phyloP scores from a whole-genome alignment of 2,797 vertebrate genomes.

The Phrynocephalus vlangalii region DNA sequence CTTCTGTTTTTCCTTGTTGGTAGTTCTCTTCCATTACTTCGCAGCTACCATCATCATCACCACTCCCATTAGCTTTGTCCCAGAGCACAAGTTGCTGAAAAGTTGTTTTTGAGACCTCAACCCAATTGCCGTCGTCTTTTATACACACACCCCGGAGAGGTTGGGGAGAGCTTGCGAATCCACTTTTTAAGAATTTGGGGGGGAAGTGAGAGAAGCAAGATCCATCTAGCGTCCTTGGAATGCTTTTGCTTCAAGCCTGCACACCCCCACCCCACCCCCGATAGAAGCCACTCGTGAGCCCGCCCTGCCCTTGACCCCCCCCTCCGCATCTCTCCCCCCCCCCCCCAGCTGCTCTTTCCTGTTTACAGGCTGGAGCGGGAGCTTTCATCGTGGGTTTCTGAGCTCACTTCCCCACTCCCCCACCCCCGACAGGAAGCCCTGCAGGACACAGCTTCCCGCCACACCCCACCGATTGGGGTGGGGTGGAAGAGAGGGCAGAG shows the following conservation, averaged over 20 bases:
- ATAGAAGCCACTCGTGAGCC: not conserved
- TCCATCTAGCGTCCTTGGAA: not conserved
- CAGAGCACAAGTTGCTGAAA: too few species aligned
- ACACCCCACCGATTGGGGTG: slow-evolving; percentile 18
- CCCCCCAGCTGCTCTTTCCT: slow-evolving; percentile 55
- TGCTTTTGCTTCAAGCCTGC: not conserved
- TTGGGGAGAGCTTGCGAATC: too few species aligned
- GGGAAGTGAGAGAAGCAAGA: not conserved
- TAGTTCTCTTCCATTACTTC: too few species aligned
- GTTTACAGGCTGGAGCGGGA: slow-evolving; percentile 51
- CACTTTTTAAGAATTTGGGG: too few species aligned
- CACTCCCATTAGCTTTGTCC: too few species aligned
- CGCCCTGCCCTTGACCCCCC: slow-evolving; percentile 31
- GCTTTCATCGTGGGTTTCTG: slow-evolving; percentile 53
- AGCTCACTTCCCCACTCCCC: slow-evolving; percentile 19
- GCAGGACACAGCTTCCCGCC: slow-evolving; percentile 29
- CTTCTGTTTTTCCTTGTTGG: too few species aligned
- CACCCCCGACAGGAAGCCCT: slow-evolving; percentile 38
- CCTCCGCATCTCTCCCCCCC: slow-evolving; percentile 6
- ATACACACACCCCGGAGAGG: too few species aligned
- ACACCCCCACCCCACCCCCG: not conserved
- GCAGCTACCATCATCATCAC: too few species aligned
- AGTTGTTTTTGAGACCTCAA: too few species aligned
- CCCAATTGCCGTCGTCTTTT: too few species aligned
- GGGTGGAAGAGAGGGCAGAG: slow-evolving; percentile 12